These are phyloP conservation scores for Pardosa pseudoannulata DNA, from an alignment of 2,888 invertebrate species.

Conservation along the genomic window DNA sequence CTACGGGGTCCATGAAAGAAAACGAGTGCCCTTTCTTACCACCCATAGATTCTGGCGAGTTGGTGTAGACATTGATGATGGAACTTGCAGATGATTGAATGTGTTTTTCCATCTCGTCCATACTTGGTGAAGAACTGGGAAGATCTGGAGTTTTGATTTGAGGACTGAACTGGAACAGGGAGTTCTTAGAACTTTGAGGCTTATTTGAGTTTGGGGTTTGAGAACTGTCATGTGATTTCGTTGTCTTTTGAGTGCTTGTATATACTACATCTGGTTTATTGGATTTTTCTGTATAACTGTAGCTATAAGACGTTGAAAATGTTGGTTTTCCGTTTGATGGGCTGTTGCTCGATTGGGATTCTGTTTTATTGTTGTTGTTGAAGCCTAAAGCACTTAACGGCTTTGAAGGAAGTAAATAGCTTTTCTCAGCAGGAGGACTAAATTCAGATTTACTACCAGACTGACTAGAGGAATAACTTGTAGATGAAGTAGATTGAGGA, in stretches of 20 bases:
- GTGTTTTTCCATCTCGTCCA: slow-evolving; percentile 59
- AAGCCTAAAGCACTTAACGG: too few relatives aligned
- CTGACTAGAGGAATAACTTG: slow-evolving; percentile 19
- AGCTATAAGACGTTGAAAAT: slow-evolving; percentile 27
- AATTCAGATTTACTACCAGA: not conserved
- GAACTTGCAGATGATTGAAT: slow-evolving; percentile 56
- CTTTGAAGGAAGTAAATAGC: too few relatives aligned
- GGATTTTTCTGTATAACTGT: slow-evolving; percentile 26
- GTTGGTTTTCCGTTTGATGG: slow-evolving; percentile 18
- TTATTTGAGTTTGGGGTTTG: not conserved
- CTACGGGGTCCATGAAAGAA: slow-evolving; percentile 43
- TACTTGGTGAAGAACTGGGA: not conserved
- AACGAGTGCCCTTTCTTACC: slow-evolving; percentile 51
- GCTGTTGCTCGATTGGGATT: not conserved
- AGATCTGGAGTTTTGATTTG: not conserved
- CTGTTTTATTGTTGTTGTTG: too few relatives aligned
- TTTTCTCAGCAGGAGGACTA: too few relatives aligned
- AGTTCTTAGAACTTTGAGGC: not conserved
- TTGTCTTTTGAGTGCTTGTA: not conserved
- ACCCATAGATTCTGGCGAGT: slow-evolving; percentile 51
- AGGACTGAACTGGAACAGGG: not conserved
- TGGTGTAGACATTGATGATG: slow-evolving; percentile 57
- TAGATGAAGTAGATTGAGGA: not conserved
- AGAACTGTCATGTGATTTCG: not conserved
- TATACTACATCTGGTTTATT: not conserved